Evolutionary conservation across 2,888 invertebrate genomes (phyloP).

Genomic region (Parapristionchus giblindavisi): DNA sequence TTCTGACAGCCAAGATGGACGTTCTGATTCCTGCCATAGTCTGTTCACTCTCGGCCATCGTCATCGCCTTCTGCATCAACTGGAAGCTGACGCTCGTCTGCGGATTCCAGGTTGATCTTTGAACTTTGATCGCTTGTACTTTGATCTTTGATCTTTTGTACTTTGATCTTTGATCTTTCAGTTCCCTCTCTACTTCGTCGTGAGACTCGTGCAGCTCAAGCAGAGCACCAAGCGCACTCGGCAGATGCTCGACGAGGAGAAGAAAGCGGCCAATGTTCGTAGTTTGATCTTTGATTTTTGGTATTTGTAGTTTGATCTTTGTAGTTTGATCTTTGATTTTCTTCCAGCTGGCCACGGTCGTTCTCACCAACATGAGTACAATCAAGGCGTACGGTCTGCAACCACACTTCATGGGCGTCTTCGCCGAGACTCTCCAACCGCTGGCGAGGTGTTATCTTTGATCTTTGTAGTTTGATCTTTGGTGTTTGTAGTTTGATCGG

Average conservation of each 20-base stretch:
- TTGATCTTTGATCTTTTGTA: neutral
- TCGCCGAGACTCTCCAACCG: conserved; percentile 61
- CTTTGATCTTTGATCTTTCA: no score
- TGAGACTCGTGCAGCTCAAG: conserved; percentile 58
- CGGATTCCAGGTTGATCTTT: conserved; percentile 50
- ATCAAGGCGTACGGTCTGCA: conserved; percentile 68
- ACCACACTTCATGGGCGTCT: conserved; percentile 62
- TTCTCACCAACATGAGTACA: conserved; percentile 66
- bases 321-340: neutral
- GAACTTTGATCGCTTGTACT: neutral
- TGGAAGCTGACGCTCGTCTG: conserved; percentile 67
- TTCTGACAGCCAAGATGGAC: conserved; percentile 65
- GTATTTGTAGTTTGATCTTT: neutral
- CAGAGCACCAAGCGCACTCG: conserved; percentile 61
- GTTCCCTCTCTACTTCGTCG: conserved; percentile 66
- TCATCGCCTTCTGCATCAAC: conserved; percentile 62
- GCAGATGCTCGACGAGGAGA: conserved; percentile 67
- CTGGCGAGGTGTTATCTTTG: conserved; percentile 63
- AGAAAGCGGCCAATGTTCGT: conserved; percentile 61
- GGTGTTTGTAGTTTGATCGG: no score
- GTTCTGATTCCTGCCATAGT: conserved; percentile 64
- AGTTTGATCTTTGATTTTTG: neutral
- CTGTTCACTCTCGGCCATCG: conserved; percentile 56
- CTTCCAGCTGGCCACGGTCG: conserved; percentile 57
- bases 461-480: no score